Base-by-base conservation (phyloP, 2,113 vertebrate genomes). In the Corythaixoides concolor region DNA sequence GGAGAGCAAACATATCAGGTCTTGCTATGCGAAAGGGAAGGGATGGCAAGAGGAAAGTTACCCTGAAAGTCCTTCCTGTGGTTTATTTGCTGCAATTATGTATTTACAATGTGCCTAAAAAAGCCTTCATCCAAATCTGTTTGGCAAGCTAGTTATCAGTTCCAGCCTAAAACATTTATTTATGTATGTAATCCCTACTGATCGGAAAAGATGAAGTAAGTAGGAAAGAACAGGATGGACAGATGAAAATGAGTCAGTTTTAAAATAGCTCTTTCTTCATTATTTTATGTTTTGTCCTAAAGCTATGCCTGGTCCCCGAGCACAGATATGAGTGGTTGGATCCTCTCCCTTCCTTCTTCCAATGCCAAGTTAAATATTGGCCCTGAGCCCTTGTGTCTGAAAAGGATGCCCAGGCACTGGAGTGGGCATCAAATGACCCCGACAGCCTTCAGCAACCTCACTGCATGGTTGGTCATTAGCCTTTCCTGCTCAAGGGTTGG, bases 171-270 rank as follows among this genome's bases (percentile, higher is more conserved):
- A 97, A 95, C 37, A 5, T 45, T 64, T 58, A 67, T 79, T 89
- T 96, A 67, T 8, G 4, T 95, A 73, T 89, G 75, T 97, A 50
- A 94, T 96, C 58, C 95, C 39, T 90, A 79, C 82, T 91, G 89
- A 96, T 72, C 6, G 50, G 88, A 96, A 95, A 96, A 93, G 91
- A 91, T 94, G 89, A 95, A 86, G 91, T 88, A 88, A 96, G 68
- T 89, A 81, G 75, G 60, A 84, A 94, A 91, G 75, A 91, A 27
- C 15, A 63, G 63, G 75, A 85, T 79, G 86, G 59, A 90, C 79
- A 96, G 90, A 82, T 39, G 43, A 67, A 95, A 93, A 47, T 35
- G 43, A 96, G 52, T 68, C 80, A 95, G 11, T 90, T 96, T 75
- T 85, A 78, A 95, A 93, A 59, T 83, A 89, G 47, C 37, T 66